Evolutionary conservation across 2,113 vertebrate genomes (phyloP).

Genomic region (Ramphastos sulfuratus): DNA sequence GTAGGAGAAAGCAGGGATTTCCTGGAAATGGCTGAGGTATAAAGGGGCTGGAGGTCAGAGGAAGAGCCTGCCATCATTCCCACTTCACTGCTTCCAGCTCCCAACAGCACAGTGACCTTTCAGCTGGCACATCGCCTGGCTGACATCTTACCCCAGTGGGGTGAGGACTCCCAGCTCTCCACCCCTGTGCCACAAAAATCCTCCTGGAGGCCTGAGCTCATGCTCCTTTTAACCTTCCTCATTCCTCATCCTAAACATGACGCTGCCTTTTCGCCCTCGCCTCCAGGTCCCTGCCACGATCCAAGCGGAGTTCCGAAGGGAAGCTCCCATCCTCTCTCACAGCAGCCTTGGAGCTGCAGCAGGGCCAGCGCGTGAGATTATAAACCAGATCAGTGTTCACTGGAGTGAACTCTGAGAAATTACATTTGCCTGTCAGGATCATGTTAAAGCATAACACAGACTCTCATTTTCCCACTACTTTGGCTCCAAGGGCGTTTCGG

Average conservation of each 20-base stretch:
- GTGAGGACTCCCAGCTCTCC: not conserved
- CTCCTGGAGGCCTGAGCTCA: not conserved
- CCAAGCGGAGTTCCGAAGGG: not conserved
- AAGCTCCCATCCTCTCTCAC: not conserved
- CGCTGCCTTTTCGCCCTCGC: not conserved
- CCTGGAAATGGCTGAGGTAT: not conserved
- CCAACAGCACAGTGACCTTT: rapidly evolving
- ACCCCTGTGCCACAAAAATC: not conserved
- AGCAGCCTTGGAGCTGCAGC: not conserved
- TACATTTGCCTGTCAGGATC: conserved; percentile 82
- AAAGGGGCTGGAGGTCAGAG: not conserved
- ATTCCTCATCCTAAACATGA: not conserved
- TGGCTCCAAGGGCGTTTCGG: conserved; percentile 71
- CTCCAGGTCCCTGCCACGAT: rapidly evolving
- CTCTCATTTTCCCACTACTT: conserved; percentile 77
- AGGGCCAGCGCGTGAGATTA: conserved; percentile 1
- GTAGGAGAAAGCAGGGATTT: not conserved
- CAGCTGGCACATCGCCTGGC: not conserved
- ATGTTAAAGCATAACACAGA: conserved; percentile 81
- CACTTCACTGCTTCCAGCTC: not conserved
- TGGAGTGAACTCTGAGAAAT: conserved; percentile 34
- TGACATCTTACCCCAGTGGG: rapidly evolving
- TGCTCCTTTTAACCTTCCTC: not conserved
- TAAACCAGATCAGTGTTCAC: conserved; percentile 19
- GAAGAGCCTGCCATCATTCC: not conserved